phyloP scores from a whole-genome alignment of 2,888 invertebrate genomes.

The Drosophila limbata region DNA sequence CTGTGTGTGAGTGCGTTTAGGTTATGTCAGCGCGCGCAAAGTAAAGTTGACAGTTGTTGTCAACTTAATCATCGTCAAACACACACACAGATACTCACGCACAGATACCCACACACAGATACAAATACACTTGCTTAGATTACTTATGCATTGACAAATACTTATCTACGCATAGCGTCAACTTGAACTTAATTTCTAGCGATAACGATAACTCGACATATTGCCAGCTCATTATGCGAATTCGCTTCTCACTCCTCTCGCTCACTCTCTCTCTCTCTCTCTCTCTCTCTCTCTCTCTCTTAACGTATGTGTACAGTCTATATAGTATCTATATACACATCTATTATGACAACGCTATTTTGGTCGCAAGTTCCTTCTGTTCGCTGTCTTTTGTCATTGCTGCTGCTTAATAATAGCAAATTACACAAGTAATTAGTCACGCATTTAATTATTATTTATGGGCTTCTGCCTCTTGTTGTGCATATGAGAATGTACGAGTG shows the following conservation, averaged over 20 bases:
- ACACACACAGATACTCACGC: constrained; percentile 17
- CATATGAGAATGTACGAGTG: neutral
- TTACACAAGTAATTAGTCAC: constrained; percentile 83
- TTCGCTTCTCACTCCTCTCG: neutral
- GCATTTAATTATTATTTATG: constrained; percentile 82
- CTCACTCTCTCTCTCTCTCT: neutral
- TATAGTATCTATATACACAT: constrained; percentile 37
- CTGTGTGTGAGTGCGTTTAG: constrained; percentile 50
- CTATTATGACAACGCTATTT: constrained; percentile 57
- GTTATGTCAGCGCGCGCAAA: constrained; percentile 62
- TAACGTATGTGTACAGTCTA: constrained; percentile 1
- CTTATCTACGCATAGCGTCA: constrained; percentile 44
- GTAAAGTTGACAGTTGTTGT: constrained; percentile 78
- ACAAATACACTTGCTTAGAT: constrained; percentile 27
- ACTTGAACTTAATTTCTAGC: constrained; percentile 72
- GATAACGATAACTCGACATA: constrained; percentile 71
- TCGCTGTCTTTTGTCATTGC: constrained; percentile 37
- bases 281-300: neutral
- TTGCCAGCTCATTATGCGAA: constrained; percentile 74
- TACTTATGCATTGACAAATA: constrained; percentile 65
- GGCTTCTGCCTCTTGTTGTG: constrained; percentile 18
- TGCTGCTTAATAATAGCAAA: constrained; percentile 75
- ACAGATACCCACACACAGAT: neutral
- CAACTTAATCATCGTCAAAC: constrained; percentile 78
- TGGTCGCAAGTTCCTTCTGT: constrained; percentile 54